Evolutionary conservation across 2,888 invertebrate genomes (phyloP), one percentile per base, ranked within the genome.

Genomic region (Orchesellides sinensis): DNA sequence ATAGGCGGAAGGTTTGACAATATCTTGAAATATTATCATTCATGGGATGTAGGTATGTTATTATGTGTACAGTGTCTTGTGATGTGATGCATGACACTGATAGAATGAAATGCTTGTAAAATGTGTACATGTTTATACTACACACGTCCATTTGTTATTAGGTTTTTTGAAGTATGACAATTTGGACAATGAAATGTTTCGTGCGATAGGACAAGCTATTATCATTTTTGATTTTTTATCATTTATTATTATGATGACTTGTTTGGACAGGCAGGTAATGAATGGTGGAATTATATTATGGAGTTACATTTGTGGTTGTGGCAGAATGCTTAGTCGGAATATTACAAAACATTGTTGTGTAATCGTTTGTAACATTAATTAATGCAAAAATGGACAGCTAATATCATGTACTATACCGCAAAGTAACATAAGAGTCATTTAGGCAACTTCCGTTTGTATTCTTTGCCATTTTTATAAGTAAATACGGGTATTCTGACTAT

Each of bases 161-260:
- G n/a, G n/a, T n/a, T 59, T 59, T 59, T 72, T 70, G 69, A 56
- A 40, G 59, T 61, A 45, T 72, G 72, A 72, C 72, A 72, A 47
- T 72, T 47, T 27, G 61, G 72, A 72, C 72, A 72, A 72, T 72
- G 59, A 45, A 45, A 72, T 72, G 72, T 72, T 72, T 61, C 72
- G 72, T 59, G 72, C 59, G 40, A 72, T 59, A 59, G 59, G 72
- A 72, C 72, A 72, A 72, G 72, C 72, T 72, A 72, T 72, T 72
- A 72, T 72, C 45, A 54, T 54, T 54, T 21, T 54, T 2, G 21
- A 8, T 2, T n/a, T 49, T 2, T 69, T 70, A 49, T 68, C 56
- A 54, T 56, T 25, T 23, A 56, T 56, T 70, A 32, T 56, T 54
- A 32, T 29, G 12, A 25, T 23, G 23, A 23, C 70, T 40, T 70